Percentiles rank a stretch among this genome's conserved stretches.
Conservation (phyloP, 2,888 invertebrate species). For the Netelia melanura region DNA sequence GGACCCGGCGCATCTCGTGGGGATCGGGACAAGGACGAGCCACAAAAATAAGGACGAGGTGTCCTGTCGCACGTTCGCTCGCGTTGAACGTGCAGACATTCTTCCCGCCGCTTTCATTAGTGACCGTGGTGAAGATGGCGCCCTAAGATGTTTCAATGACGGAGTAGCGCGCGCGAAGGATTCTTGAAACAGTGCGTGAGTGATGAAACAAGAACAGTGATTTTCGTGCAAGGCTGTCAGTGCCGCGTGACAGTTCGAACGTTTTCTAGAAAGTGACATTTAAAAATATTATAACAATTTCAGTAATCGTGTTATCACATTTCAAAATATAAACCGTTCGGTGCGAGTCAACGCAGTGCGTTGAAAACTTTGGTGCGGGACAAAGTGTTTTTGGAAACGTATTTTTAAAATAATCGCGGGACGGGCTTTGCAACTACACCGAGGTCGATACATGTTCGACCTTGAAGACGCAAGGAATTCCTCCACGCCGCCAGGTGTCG, state of each 20-base stretch:
- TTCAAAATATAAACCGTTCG: background rate
- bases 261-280: conserved; percentile 28
- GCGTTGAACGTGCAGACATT: background rate
- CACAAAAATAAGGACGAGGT: background rate
- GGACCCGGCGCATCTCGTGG: conserved; percentile 32
- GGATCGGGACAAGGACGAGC: conserved; percentile 33
- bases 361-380: conserved; percentile 14
- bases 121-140: conserved; percentile 49
- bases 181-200: conserved; percentile 57
- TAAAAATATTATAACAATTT: background rate
- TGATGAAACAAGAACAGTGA: conserved; percentile 39
- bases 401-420: background rate
- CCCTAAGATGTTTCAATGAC: conserved; percentile 33
- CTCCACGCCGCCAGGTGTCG: conserved; percentile 49
- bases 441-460: conserved; percentile 59
- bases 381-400: conserved; percentile 1
- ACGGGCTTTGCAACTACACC: conserved; percentile 8
- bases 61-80: conserved; percentile 6
- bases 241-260: conserved; percentile 34
- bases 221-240: conserved; percentile 30
- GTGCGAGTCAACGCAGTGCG: conserved; percentile 1
- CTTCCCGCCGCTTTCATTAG: conserved; percentile 50
- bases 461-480: conserved; percentile 28
- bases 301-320: background rate
- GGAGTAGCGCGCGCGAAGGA: conserved; percentile 26